Conservation (phyloP, 2,888 invertebrate species). For the Yponomeuta evonymella region DNA sequence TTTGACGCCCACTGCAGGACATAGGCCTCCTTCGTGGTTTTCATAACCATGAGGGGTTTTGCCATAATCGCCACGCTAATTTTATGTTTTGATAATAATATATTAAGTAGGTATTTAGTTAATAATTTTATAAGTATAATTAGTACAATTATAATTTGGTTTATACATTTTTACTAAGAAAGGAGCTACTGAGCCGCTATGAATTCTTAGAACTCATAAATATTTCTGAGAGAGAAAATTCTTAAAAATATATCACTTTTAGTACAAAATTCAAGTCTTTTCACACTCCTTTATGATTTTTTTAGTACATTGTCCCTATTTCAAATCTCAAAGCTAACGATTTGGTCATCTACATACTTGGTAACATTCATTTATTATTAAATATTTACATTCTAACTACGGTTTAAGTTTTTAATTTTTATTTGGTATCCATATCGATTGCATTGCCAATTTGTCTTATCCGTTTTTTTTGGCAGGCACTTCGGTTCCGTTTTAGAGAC, state of each 20-base stretch:
- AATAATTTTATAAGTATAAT: neutral
- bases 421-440: conserved; percentile 6
- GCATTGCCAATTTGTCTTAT: conserved; percentile 4
- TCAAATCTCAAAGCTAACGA: neutral
- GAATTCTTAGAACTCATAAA: conserved; percentile 25
- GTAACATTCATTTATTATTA: neutral
- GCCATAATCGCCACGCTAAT: too few species aligned
- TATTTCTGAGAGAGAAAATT: conserved; percentile 15
- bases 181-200: conserved; percentile 6
- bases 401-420: neutral
- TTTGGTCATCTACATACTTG: neutral
- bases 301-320: neutral
- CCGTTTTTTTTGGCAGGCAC: conserved; percentile 50
- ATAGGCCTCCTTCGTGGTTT: too few species aligned
- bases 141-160: neutral
- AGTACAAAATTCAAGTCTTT: neutral
- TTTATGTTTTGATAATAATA: too few species aligned
- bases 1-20: too few species aligned
- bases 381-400: neutral
- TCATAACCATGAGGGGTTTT: too few species aligned
- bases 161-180: neutral
- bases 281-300: neutral
- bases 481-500: conserved; percentile 24
- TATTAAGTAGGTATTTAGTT: neutral
- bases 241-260: conserved; percentile 26